phyloP scores from a whole-genome alignment of 2,888 invertebrate genomes.

The Volucella inanis region DNA sequence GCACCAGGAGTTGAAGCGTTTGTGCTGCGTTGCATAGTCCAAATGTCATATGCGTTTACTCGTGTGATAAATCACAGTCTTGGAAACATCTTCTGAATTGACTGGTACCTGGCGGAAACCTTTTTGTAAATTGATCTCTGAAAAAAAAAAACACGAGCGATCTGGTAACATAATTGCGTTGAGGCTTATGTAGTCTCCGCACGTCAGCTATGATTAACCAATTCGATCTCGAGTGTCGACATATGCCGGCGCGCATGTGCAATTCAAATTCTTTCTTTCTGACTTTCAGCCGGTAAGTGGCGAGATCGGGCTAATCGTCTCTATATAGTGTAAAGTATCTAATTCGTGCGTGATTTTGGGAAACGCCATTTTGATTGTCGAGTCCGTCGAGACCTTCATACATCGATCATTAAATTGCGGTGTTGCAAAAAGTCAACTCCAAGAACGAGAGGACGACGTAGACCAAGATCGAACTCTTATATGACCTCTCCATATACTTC shows the following conservation, averaged over 20 bases:
- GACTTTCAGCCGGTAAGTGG: background rate
- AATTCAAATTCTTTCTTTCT: background rate
- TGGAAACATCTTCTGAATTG: too few relatives aligned
- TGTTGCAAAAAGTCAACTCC: too few relatives aligned
- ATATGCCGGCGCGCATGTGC: too few relatives aligned
- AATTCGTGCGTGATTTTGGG: background rate
- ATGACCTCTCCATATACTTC: constrained; percentile 9
- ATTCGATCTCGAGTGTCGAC: background rate
- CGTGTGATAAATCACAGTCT: too few relatives aligned
- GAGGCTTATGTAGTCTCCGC: background rate
- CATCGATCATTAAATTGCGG: background rate
- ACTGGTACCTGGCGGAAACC: too few relatives aligned
- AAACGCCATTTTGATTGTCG: background rate
- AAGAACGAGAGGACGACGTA: too few relatives aligned
- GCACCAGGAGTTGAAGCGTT: too few relatives aligned
- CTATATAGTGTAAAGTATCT: background rate
- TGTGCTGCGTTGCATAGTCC: too few relatives aligned
- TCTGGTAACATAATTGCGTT: background rate
- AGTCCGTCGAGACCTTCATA: background rate
- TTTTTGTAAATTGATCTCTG: too few relatives aligned
- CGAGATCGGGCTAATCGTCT: constrained; percentile 11
- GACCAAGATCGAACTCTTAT: background rate
- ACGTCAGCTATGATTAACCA: background rate
- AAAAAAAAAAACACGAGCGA: background rate
- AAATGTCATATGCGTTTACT: too few relatives aligned